These are phyloP conservation scores for Centrocercus urophasianus DNA, from an alignment of 2,113 vertebrate species.

Conservation along the genomic window DNA sequence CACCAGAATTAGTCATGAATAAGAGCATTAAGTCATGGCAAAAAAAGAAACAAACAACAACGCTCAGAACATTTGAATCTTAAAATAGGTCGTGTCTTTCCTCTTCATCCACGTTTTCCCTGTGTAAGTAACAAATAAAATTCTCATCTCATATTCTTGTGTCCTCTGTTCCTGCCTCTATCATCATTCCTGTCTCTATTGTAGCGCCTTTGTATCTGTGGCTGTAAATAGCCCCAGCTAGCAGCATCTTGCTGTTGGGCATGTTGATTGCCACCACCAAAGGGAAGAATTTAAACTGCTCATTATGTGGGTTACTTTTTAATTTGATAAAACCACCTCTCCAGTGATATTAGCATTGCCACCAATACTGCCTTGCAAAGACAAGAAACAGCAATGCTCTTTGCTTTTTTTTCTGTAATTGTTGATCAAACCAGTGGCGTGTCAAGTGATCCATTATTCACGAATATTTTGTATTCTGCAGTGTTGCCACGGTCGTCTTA, in stretches of 20 bases:
- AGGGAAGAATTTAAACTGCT: fast-evolving
- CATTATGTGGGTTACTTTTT: fast-evolving
- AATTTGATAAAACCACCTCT: neutral
- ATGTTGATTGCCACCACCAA: fast-evolving
- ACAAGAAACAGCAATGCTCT: neutral
- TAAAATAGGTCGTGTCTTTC: neutral
- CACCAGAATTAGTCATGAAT: neutral
- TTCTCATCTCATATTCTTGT: neutral
- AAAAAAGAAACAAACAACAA: neutral
- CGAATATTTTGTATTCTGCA: neutral
- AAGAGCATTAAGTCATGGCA: neutral
- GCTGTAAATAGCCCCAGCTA: neutral
- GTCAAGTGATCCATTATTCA: neutral
- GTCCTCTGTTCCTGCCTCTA: fast-evolving
- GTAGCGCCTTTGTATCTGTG: neutral
- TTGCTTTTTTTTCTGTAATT: neutral
- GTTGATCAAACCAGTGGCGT: neutral
- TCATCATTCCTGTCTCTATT: neutral
- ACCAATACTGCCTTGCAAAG: neutral
- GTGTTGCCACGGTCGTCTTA: constrained; percentile 5
- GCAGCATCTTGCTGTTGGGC: fast-evolving
- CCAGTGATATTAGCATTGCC: neutral
- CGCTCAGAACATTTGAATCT: neutral
- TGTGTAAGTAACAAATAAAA: neutral
- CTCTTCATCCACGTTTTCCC: neutral